phyloP scores from a whole-genome alignment of 2,113 vertebrate genomes.

The Ceuthmochares aereus region DNA sequence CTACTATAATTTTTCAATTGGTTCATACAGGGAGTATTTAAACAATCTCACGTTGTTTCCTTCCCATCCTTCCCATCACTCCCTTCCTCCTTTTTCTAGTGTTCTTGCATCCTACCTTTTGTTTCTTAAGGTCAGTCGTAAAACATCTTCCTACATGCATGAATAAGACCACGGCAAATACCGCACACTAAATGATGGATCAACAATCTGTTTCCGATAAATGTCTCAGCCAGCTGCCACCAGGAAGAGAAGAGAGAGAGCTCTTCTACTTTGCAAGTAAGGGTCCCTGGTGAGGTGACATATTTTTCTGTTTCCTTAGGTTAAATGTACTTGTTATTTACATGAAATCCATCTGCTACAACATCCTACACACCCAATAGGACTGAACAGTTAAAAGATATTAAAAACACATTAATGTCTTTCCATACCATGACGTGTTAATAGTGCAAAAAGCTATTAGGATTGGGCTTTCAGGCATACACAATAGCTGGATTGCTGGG shows the following conservation, averaged over 20 bases:
- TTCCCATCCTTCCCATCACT: not conserved
- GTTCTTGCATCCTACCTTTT: not conserved
- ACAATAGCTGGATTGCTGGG: not conserved
- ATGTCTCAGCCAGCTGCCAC: not conserved
- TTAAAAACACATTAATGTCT: conserved; percentile 50
- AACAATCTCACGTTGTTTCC: not conserved
- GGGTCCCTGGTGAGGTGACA: not conserved
- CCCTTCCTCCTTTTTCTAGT: not conserved
- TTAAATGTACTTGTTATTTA: conserved; percentile 22
- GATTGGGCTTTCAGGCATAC: not conserved
- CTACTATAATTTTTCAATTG: not conserved
- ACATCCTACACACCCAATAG: not conserved
- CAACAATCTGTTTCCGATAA: not conserved
- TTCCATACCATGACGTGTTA: not conserved
- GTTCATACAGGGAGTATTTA: not conserved
- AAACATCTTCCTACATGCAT: not conserved
- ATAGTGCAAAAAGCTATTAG: conserved; percentile 31
- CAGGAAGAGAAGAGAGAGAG: not conserved
- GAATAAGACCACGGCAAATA: not conserved
- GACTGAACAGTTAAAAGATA: not conserved
- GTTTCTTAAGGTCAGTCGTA: not conserved
- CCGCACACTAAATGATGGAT: not conserved
- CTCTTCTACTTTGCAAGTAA: not conserved
- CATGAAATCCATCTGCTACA: not conserved
- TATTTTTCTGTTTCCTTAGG: not conserved